Evolutionary conservation across 2,113 vertebrate species (phyloP).

Genomic region (Myotis yumanensis): DNA sequence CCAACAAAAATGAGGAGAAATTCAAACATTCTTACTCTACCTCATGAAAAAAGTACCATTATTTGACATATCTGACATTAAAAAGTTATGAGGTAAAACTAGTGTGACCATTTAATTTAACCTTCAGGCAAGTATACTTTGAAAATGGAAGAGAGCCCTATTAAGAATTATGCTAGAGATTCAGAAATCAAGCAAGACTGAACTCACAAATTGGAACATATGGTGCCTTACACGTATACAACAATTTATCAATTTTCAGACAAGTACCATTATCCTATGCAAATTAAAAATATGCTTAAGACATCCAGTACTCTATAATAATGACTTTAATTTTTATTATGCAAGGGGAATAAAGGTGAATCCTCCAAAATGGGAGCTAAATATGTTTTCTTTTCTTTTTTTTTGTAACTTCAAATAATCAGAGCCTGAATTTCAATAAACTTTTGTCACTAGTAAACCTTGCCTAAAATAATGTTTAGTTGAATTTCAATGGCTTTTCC

Average conservation of each 20-base stretch:
- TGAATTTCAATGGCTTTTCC: not conserved
- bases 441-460: not conserved
- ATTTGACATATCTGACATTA: not conserved
- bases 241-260: not conserved
- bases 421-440: not conserved
- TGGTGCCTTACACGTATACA: not conserved
- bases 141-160: not conserved
- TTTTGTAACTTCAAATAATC: not conserved
- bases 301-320: not conserved
- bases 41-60: not conserved
- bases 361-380: not conserved
- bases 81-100: not conserved
- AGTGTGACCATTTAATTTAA: not conserved
- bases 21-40: not conserved
- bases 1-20: not conserved
- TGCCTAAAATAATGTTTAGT: not conserved
- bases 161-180: not conserved
- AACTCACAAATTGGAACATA: not conserved
- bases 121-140: not conserved
- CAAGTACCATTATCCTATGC: accelerated
- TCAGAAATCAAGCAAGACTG: not conserved
- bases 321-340: not conserved
- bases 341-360: not conserved
- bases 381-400: not conserved
- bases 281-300: not conserved